Evolutionary conservation across 2,888 invertebrate species (phyloP), one percentile per base, ranked within the genome.

Genomic region (Cheilosia pagana): DNA sequence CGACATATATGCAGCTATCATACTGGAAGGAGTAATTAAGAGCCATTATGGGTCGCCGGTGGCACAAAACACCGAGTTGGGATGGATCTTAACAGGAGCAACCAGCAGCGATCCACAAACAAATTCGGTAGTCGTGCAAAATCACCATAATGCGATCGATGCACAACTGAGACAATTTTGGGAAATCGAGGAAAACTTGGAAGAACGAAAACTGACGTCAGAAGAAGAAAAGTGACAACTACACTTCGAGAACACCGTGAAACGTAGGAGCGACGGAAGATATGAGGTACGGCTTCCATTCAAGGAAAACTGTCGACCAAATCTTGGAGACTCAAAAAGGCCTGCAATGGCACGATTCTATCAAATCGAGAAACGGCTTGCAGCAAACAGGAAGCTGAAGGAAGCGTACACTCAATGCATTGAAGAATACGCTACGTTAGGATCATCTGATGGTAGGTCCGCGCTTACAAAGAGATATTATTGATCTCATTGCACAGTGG

Each of bases 11-110:
- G 39, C 50, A 3, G 25, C 50, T 0, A 75, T 75, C 6, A 75
- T 67, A 19, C 4, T 57, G 2, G 50, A 75, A 52, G 65, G 65
- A 0, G n/a, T 76, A 10, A 21, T 76, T 2, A 48, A 50, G 12
- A 35, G 25, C 12, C 4, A 23, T 39, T 10, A 10, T 21, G 67
- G 67, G 1, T 41, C 31, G 3, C 75, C 57, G 4, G 57, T 75
- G 6, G 65, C 75, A n/a, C 75, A 76, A 14, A 14, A 43, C 3
- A 67, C 75, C 7, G 76, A 68, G 16, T 45, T 67, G 16, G 59
- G 60, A 14, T 68, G 52, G 60, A 76, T 67, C 31, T 28, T 76
- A 31, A 62, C 60, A 19, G 62, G 70, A 62, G 12, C 10, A 0
- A 35, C 45, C 2, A 50, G 21, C 7, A 23, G 10, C 8, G 10